Evolutionary conservation across 2,797 vertebrate species (phyloP).

Genomic region (Rallus crepitans): DNA sequence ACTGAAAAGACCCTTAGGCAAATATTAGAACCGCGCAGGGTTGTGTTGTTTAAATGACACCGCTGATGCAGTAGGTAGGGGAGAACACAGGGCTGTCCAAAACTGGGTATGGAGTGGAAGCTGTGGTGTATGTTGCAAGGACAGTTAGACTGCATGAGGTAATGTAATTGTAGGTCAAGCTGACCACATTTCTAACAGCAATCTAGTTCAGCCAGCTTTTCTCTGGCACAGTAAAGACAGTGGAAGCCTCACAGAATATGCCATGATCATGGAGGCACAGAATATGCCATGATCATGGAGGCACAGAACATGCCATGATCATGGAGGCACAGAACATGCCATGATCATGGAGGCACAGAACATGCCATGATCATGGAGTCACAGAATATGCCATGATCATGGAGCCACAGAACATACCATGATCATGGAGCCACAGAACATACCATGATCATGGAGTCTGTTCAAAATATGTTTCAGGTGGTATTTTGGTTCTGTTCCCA

Average conservation of each 20-base stretch:
- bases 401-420: neutral
- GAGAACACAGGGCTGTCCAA: neutral
- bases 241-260: neutral
- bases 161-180: neutral
- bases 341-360: neutral
- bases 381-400: neutral
- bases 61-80: neutral
- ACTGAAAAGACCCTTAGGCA: neutral
- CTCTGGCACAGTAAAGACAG: neutral
- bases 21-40: neutral
- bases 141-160: neutral
- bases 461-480: neutral
- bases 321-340: neutral
- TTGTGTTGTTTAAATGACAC: neutral
- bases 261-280: neutral
- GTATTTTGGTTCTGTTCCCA: neutral
- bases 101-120: neutral
- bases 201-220: neutral
- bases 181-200: neutral
- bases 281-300: neutral
- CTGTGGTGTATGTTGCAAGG: neutral
- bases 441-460: neutral
- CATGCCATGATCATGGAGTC: too few relatives aligned
- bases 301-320: too few relatives aligned
- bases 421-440: neutral